These are phyloP conservation scores for Drosophila antonietae DNA, from an alignment of 2,888 invertebrate genomes.

Conservation along the genomic window DNA sequence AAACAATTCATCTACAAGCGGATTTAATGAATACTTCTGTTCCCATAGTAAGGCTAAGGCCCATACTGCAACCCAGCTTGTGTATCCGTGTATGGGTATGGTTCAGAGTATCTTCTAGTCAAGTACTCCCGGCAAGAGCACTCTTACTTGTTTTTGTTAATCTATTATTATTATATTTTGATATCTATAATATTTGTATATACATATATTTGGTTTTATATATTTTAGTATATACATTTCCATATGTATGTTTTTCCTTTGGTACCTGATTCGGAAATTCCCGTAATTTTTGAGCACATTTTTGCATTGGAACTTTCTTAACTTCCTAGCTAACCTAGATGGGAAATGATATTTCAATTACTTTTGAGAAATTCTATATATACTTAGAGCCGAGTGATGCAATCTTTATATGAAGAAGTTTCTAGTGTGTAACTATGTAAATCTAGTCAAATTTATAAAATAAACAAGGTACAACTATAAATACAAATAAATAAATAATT, in stretches of 20 bases:
- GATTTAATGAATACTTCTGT: no score
- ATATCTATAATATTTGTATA: background rate
- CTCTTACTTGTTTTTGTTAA: background rate
- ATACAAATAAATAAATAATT: conserved; percentile 6
- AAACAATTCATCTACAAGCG: no score
- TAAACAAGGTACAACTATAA: conserved; percentile 27
- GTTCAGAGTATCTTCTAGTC: background rate
- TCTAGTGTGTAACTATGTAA: conserved; percentile 42
- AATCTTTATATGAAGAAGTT: conserved; percentile 27
- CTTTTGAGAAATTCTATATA: conserved; percentile 27
- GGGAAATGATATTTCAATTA: conserved; percentile 23
- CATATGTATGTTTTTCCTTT: conserved; percentile 10
- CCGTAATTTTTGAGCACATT: conserved; percentile 6
- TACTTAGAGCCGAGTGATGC: conserved; percentile 35
- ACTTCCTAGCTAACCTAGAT: background rate
- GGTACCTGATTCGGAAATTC: conserved; percentile 28
- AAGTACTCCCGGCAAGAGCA: background rate
- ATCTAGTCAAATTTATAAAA: conserved; percentile 72
- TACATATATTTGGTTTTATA: background rate
- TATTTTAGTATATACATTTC: background rate
- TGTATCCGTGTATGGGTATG: no score
- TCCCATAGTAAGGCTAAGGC: no score
- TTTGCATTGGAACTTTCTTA: background rate
- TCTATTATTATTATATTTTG: background rate
- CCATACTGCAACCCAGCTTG: no score